These are phyloP conservation scores for Porites evermanni DNA, from an alignment of 92 coral and sea anemone genomes.

Conservation along the genomic window DNA sequence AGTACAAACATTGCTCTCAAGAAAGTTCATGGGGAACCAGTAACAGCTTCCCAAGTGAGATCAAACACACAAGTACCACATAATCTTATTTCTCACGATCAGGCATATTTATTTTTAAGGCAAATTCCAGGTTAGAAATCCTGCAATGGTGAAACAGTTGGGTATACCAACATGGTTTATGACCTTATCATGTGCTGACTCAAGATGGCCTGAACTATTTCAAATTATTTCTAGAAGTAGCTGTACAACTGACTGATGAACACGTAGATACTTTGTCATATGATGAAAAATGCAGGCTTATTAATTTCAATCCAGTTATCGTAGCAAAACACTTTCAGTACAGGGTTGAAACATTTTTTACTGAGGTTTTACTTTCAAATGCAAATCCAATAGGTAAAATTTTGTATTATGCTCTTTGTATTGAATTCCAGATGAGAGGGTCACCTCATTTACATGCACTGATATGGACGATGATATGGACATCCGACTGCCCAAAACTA, in stretches of 20 bases:
- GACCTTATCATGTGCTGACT: slow-evolving; percentile 67
- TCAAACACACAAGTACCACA: slow-evolving; percentile 36
- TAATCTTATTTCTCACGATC: slow-evolving; percentile 57
- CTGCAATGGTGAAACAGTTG: slow-evolving; percentile 65
- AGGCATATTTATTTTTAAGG: slow-evolving; percentile 37
- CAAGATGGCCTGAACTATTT: slow-evolving; percentile 67
- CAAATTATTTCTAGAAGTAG: slow-evolving; percentile 55
- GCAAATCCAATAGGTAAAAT: slow-evolving; percentile 59
- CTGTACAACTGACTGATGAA: slow-evolving; percentile 46
- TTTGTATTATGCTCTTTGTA: slow-evolving; percentile 58
- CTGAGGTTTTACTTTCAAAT: slow-evolving; percentile 49
- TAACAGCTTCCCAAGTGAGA: slow-evolving; percentile 23
- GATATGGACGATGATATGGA: too few relatives aligned
- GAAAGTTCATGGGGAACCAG: slow-evolving; percentile 44
- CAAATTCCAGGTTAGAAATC: slow-evolving; percentile 76
- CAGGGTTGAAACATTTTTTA: slow-evolving; percentile 56
- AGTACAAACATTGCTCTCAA: slow-evolving; percentile 53
- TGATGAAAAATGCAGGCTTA: slow-evolving; percentile 57
- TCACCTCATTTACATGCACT: slow-evolving; percentile 59
- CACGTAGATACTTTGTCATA: slow-evolving; percentile 69
- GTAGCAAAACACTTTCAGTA: slow-evolving; percentile 71
- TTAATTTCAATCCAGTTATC: slow-evolving; percentile 70
- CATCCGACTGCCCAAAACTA: slow-evolving; percentile 56
- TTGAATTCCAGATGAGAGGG: slow-evolving; percentile 57
- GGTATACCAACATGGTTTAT: slow-evolving; percentile 65